Conservation (phyloP, 2,888 invertebrate genomes). For the Pimpla rufipes region DNA sequence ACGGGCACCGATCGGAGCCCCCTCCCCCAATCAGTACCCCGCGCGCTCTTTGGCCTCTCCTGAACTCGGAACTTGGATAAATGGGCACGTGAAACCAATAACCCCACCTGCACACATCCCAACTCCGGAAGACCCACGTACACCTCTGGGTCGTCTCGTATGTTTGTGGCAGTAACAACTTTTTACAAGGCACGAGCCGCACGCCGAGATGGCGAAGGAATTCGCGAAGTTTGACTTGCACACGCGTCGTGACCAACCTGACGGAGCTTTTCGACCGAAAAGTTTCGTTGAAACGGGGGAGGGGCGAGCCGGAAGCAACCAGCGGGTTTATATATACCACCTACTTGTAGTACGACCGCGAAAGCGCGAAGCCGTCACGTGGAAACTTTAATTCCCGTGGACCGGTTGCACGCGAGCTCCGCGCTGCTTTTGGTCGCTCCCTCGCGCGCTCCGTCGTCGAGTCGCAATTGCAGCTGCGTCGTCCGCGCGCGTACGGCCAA, state of each 20-base stretch:
- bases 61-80: conserved; percentile 46
- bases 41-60: not conserved
- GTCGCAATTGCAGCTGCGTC: conserved; percentile 51
- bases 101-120: conserved; percentile 31
- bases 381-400: conserved; percentile 64
- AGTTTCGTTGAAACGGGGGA: conserved; percentile 48
- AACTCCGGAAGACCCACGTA: conserved; percentile 33
- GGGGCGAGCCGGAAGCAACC: not conserved
- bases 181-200: conserved; percentile 31
- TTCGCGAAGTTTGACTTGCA: conserved; percentile 47
- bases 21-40: no score
- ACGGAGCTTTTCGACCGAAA: conserved; percentile 52
- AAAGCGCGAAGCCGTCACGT: conserved; percentile 65
- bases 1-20: not conserved
- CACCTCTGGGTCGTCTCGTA: not conserved
- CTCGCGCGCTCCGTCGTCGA: not conserved
- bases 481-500: conserved; percentile 37
- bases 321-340: no score
- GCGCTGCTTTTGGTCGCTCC: conserved; percentile 39
- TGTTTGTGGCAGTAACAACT: conserved; percentile 4
- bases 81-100: not conserved
- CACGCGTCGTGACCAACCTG: conserved; percentile 44
- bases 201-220: conserved; percentile 43
- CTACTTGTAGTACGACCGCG: conserved; percentile 22
- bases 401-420: conserved; percentile 30